Conservation (phyloP, 1,140 invertebrate species). For the Papilio polytes region DNA sequence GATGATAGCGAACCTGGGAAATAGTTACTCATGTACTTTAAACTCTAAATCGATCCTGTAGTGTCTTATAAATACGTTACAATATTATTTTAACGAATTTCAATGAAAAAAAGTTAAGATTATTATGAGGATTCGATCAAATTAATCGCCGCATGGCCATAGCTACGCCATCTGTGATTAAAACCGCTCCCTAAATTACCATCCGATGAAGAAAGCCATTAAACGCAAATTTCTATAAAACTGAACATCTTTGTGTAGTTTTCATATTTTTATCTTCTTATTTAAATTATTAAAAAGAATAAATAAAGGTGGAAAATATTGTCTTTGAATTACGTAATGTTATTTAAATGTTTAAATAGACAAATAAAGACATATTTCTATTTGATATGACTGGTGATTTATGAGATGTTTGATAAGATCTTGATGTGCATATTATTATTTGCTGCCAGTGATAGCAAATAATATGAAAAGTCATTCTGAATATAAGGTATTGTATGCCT, state of each 20-base stretch:
- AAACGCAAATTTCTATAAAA: too few relatives aligned
- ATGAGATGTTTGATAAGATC: neutral
- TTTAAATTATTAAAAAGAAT: neutral
- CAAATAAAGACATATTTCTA: slow-evolving; percentile 1
- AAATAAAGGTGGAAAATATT: neutral
- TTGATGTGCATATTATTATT: neutral
- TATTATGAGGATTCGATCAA: too few relatives aligned
- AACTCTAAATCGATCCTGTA: neutral
- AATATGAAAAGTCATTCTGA: neutral
- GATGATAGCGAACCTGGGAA: slow-evolving; percentile 46
- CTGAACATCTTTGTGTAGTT: too few relatives aligned
- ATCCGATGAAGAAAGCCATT: too few relatives aligned
- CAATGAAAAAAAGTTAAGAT: too few relatives aligned
- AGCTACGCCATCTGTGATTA: too few relatives aligned
- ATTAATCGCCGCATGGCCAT: too few relatives aligned
- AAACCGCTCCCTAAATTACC: too few relatives aligned
- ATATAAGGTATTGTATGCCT: neutral
- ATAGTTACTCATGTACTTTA: neutral
- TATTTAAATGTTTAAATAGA: neutral
- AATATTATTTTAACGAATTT: too few relatives aligned
- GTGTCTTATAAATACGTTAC: too few relatives aligned
- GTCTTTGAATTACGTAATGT: neutral
- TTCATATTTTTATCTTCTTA: too few relatives aligned
- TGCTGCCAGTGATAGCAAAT: neutral
- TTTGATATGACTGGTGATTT: slow-evolving; percentile 7